Base-by-base conservation (phyloP, 2,113 vertebrate genomes). In the Pseudorasbora parva region DNA sequence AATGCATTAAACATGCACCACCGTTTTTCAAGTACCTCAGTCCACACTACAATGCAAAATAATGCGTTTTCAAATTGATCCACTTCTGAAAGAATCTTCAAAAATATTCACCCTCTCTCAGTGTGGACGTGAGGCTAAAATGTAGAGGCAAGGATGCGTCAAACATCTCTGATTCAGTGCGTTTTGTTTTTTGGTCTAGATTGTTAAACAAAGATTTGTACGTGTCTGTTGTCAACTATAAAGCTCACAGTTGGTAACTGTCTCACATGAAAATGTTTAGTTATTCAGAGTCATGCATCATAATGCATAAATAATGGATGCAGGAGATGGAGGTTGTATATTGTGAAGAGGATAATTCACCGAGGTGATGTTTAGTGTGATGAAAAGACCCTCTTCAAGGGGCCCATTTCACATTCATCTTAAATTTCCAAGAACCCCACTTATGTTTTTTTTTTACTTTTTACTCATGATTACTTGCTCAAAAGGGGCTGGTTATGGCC, bases 331-430 rank as follows among this genome's bases (percentile, higher is more conserved):
- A 77, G 23, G 76, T 78, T 62, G 37, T 37, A 62, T 43, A 62
- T 43, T 62, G n/a, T 27, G 37, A 77, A 41, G 10, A 37, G 30
- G 30, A 41, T 77, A 37, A 57, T 41, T 77, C 30, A 23, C 51
- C 57, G 51, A n/a, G 54, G 25, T 23, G 56, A 47, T 19, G 15
- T 27, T 62, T 45, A 19, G n/a, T 62, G n/a, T 62, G 57, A 78
- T 45, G 33, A 41, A 78, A 77, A 59, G 30, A 27, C 30, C 54
- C 19, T 59, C 37, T 43, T 62, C 14, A 37, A n/a, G 76, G 14
- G 57, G 62, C 56, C 37, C 23, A 14, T 78, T 45, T 64, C 15
- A 51, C 78, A 51, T 47, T 47, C 57, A 62, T 68, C 60, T 66
- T 66, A 80, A 19, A 77, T 77, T 56, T 51, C 60, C 23, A 80